Conservation (phyloP, 2,888 invertebrate species). For the Eilema caniola region DNA sequence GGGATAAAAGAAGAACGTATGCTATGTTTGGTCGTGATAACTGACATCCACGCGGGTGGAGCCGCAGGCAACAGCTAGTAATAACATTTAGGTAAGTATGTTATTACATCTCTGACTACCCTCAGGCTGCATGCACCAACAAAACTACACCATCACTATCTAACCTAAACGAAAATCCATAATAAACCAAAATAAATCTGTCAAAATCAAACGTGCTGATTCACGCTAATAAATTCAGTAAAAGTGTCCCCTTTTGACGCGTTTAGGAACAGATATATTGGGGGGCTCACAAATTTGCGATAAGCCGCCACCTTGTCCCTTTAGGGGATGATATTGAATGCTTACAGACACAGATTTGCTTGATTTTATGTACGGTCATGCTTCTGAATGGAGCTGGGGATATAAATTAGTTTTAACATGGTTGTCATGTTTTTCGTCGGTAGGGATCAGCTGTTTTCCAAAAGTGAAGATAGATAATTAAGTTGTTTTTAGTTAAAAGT, state of each 20-base stretch:
- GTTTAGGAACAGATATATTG: slow-evolving; percentile 50
- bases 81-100: background rate
- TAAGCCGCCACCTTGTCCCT: slow-evolving; percentile 41
- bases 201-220: slow-evolving; percentile 49
- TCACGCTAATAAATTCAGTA: slow-evolving; percentile 54
- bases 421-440: slow-evolving; percentile 15
- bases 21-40: background rate
- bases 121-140: background rate
- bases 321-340: slow-evolving; percentile 45
- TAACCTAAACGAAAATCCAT: slow-evolving; percentile 48
- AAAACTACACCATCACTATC: slow-evolving; percentile 24
- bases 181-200: slow-evolving; percentile 52
- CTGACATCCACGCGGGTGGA: too few species aligned
- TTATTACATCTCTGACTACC: background rate
- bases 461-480: background rate
- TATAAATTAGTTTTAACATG: slow-evolving; percentile 20
- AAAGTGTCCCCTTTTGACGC: slow-evolving; percentile 54
- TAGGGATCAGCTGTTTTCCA: background rate
- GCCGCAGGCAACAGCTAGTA: background rate
- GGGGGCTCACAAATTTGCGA: slow-evolving; percentile 45
- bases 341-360: slow-evolving; percentile 48
- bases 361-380: slow-evolving; percentile 30
- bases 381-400: slow-evolving; percentile 15
- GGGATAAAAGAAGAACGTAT: background rate
- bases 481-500: background rate